Evolutionary conservation across 2,888 invertebrate species (phyloP), one percentile per base, ranked within the genome.

Genomic region (Diabrotica balteata): DNA sequence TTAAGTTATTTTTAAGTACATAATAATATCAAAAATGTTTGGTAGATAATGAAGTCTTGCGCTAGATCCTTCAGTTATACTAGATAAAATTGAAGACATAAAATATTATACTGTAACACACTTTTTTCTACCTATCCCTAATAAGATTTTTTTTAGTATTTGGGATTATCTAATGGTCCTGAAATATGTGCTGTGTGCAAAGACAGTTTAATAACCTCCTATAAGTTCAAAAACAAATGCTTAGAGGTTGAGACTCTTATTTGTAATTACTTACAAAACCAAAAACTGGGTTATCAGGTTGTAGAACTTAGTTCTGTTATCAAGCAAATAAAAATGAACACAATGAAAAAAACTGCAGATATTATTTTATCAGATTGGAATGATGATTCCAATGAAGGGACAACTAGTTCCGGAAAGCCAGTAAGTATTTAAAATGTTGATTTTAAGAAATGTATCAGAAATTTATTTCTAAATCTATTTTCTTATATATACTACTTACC

Each of bases 221-320:
- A 72, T 52, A 17, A 54, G 8, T 75, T 75, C 59, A 70, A 72
- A 47, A 67, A 68, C 44, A 58, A 69, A 67, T 75, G 75, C 63
- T 59, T 75, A n/a, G 52, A 63, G 32, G 70, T 73, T 8, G 74
- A 74, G 59, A 69, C 71, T 42, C 44, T 72, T 11, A 73, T 75
- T 43, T 72, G 72, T 10, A 70, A 68, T 44, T 75, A 66, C 54
- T 58, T 73, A 50, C 66, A 68, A 51, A 59, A 52, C 53, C 49
- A 47, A n/a, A 50, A 55, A 11, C 64, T 58, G 46, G 67, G 62
- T 43, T 62, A 62, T 4, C 32, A 63, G 52, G 61, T 55, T 32
- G 53, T 72, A 47, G 66, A 72, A 17, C 59, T 72, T 32, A 52
- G 61, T 9, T 61, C 64, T 42, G 68, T 72, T 8, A 55, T 71